phyloP scores from a whole-genome alignment of 2,888 invertebrate species.

The Alloplasta piceator region DNA sequence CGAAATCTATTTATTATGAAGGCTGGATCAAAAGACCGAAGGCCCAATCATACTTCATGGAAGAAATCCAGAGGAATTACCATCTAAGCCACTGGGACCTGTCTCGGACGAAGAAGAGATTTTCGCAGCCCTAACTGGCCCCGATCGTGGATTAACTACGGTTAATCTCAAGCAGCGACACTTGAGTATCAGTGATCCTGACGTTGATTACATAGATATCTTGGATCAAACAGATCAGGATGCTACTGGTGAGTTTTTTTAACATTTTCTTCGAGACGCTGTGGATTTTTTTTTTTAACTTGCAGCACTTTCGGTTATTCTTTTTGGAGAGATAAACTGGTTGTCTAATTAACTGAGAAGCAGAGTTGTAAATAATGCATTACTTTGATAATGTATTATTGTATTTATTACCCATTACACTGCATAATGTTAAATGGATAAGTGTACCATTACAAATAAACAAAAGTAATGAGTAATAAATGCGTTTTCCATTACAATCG shows the following conservation, averaged over 20 bases:
- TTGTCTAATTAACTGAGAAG: too few species aligned
- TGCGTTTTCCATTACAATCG: too few species aligned
- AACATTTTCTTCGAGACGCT: neutral
- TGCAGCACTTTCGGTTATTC: too few species aligned
- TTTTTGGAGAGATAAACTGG: too few species aligned
- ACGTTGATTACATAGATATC: slow-evolving; percentile 90
- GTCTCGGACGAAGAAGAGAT: slow-evolving; percentile 85
- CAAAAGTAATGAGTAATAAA: too few species aligned
- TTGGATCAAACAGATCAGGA: slow-evolving; percentile 82
- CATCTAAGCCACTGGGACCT: slow-evolving; percentile 85
- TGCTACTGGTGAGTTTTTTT: slow-evolving; percentile 73
- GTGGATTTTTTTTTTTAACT: too few species aligned
- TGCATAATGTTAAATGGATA: too few species aligned
- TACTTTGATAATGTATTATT: too few species aligned
- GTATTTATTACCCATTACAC: too few species aligned
- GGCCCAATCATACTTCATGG: slow-evolving; percentile 88
- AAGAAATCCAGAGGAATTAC: slow-evolving; percentile 89
- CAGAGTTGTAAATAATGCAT: too few species aligned
- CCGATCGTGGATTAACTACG: slow-evolving; percentile 91
- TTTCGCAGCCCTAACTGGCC: slow-evolving; percentile 91
- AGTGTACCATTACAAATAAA: too few species aligned
- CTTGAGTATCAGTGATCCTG: slow-evolving; percentile 87
- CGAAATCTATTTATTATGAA: slow-evolving; percentile 64
- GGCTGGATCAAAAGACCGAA: slow-evolving; percentile 80
- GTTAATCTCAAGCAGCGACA: slow-evolving; percentile 88